phyloP scores from a whole-genome alignment of 1,140 invertebrate species.

The Mizuhopecten yessoensis region DNA sequence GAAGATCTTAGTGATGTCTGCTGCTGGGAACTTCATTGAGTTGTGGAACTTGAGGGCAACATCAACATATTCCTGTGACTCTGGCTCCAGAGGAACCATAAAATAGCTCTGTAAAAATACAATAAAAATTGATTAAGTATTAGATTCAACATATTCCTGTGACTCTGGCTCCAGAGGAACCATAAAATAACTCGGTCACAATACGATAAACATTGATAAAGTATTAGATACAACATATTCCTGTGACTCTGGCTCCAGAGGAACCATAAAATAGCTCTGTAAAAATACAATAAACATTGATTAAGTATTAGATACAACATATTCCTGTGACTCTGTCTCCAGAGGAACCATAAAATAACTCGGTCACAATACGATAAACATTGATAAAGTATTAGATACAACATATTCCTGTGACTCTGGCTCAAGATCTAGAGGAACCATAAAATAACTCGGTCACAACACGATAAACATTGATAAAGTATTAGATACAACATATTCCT shows the following conservation, averaged over 20 bases:
- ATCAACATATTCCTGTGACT: conserved; percentile 72
- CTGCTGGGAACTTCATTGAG: conserved; percentile 64
- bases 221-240: no score
- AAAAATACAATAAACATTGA: conserved; percentile 44
- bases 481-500: no score
- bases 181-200: no score
- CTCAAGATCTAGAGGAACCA: conserved; percentile 66
- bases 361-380: no score
- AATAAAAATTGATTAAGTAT: neutral
- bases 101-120: conserved; percentile 62
- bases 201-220: no score
- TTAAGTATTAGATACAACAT: no score
- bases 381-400: no score
- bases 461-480: neutral
- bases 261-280: conserved; percentile 65
- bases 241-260: conserved; percentile 66
- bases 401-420: conserved; percentile 72
- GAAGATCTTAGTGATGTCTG: conserved; percentile 72
- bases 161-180: no score
- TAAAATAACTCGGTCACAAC: conserved; percentile 61
- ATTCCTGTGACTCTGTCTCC: no score
- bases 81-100: conserved; percentile 66
- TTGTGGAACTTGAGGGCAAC: conserved; percentile 71
- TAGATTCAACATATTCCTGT: no score
- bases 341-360: no score